Base-by-base conservation (phyloP, 2,113 vertebrate genomes). In the Lagopus muta region DNA sequence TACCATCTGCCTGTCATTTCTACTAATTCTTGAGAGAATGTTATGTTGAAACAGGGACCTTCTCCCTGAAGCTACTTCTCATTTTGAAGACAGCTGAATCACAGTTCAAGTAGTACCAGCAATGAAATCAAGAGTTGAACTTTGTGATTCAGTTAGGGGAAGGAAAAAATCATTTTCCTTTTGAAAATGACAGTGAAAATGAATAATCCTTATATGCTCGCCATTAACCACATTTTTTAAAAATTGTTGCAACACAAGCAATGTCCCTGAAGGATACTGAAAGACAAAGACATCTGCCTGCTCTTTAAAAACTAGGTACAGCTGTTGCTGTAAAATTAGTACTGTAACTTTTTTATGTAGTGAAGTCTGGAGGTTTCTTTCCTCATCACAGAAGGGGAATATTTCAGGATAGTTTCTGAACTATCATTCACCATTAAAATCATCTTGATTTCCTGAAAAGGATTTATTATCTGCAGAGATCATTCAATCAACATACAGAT, bases 291-390 rank as follows among this genome's bases (percentile, higher is more conserved):
- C 78, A 89, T 80, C 50, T 89, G 71, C 17, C 55, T 82, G 34
- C 28, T 80, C 24, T 77, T 77, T 88, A 61, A 87, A 84, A 82
- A 32, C 60, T 64, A 74, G 20, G 47, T 92, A 58, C 71, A 91
- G 82, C 67, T 91, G 64, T 74, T 93, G 60, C 28, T 82, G 27
- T 94, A 89, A 91, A 89, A 66, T 79, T 79, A 91, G 60, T 67
- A 55, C 34, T 52, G 55, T 42, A 36, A 47, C 67, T 91, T 86
- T 58, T 82, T 34, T 64, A 57, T 71, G 64, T 38, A 67, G 5
- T 54, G 72, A 95, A 80, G 60, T 77, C 78, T 70, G 47, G 60
- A 92, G 55, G 70, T 92, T 92, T 75, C 67, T 89, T 62, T 82
- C 64, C 61, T 89, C 64, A 54, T 60, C 60, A 87, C 45, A 76